A percentile compares a stretch with the other conserved stretches of the same genome.
Conservation (phyloP, 2,113 vertebrate species). For the Callochromis pleurospilus region DNA sequence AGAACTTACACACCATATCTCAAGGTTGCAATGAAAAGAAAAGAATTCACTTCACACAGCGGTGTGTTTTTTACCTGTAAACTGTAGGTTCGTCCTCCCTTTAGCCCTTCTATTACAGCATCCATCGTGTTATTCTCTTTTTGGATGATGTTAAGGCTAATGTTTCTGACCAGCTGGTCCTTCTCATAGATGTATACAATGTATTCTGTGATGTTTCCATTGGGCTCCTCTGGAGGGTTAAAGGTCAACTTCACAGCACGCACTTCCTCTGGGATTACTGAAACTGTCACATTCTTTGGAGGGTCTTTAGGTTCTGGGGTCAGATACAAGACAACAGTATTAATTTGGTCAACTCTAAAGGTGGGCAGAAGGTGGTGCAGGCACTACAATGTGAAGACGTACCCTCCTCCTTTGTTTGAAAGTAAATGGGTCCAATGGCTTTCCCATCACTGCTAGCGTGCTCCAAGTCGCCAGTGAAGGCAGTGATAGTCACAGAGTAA, state of each 20-base stretch:
- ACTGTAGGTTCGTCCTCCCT: conserved; percentile 89
- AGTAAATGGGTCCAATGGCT: conserved; percentile 69
- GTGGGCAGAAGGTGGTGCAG: not conserved
- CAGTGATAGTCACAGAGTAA: conserved; percentile 82
- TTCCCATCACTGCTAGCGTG: conserved; percentile 76
- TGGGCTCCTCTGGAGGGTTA: conserved; percentile 84
- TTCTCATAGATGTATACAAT: conserved; percentile 81
- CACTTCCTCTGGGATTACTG: conserved; percentile 84
- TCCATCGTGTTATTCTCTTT: conserved; percentile 77
- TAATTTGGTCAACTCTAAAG: not conserved
- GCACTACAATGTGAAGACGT: not conserved
- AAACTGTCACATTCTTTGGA: conserved; percentile 86
- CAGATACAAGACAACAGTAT: not conserved
- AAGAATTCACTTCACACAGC: not conserved
- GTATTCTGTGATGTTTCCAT: conserved; percentile 89
- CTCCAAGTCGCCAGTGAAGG: conserved; percentile 80
- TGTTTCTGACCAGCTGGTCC: conserved; percentile 71
- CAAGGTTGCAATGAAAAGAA: not conserved
- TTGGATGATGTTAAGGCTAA: conserved; percentile 75
- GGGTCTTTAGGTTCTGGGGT: conserved; percentile 85
- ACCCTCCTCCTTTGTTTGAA: conserved; percentile 89
- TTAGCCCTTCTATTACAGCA: conserved; percentile 84
- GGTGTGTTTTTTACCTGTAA: conserved; percentile 77
- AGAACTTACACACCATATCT: not conserved
- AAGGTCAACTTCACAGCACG: conserved; percentile 86